phyloP scores from a whole-genome alignment of 2,113 vertebrate species.

The Pygoscelis antarcticus region DNA sequence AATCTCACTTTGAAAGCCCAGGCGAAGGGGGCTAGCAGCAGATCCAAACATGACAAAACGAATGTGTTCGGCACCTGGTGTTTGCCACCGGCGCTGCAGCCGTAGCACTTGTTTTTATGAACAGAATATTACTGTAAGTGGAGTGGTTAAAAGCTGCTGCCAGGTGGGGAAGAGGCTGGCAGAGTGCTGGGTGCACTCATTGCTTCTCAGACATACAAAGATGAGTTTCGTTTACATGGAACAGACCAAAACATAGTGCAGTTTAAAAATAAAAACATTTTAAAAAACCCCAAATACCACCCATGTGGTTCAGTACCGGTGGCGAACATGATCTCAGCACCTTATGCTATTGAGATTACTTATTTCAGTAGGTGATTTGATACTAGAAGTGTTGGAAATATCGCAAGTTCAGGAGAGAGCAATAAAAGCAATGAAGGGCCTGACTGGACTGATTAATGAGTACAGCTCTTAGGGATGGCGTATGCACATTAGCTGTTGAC shows the following conservation, averaged over 20 bases:
- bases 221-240: background rate
- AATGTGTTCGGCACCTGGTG: background rate
- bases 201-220: background rate
- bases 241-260: background rate
- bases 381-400: background rate
- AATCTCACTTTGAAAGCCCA: background rate
- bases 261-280: background rate
- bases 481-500: background rate
- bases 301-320: background rate
- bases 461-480: background rate
- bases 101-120: rapidly evolving
- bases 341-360: background rate
- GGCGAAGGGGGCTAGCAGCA: background rate
- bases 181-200: background rate
- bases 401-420: background rate
- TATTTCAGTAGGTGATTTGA: background rate
- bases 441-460: background rate
- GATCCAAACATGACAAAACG: background rate
- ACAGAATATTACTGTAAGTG: background rate
- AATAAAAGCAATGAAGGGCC: background rate
- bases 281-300: background rate
- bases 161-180: background rate
- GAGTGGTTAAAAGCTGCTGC: background rate
- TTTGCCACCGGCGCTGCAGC: rapidly evolving
- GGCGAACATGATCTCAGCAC: background rate